Evolutionary conservation across 2,113 vertebrate species (phyloP).

Genomic region (Trinectes maculatus): DNA sequence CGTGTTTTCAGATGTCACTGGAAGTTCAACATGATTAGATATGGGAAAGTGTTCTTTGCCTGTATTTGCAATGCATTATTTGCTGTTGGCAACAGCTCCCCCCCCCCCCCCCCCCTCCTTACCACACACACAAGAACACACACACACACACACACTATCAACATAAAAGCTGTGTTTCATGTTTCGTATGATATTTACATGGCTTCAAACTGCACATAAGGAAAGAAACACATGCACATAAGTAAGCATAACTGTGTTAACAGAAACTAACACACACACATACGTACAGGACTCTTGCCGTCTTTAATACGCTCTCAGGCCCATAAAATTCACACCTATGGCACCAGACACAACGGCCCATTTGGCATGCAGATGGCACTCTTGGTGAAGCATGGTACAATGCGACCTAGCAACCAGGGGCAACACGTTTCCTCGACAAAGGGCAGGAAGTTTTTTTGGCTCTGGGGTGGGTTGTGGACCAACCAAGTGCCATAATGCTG

Average conservation of each 20-base stretch:
- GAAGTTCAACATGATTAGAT: constrained; percentile 80
- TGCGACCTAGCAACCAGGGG: constrained; percentile 76
- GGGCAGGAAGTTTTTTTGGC: constrained; percentile 74
- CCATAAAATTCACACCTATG: constrained; percentile 71
- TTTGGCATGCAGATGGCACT: constrained; percentile 79
- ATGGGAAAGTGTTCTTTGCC: constrained; percentile 59
- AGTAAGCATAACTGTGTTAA: not conserved
- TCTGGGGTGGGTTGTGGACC: constrained; percentile 54
- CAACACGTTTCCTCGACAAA: constrained; percentile 76
- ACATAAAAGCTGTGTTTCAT: constrained; percentile 43
- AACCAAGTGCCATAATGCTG: constrained; percentile 70
- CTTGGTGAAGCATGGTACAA: constrained; percentile 74
- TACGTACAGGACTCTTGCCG: constrained; percentile 43
- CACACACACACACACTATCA: constrained; percentile 30
- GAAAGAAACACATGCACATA: not conserved
- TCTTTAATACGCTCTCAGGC: constrained; percentile 51
- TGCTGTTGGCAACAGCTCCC: constrained; percentile 24
- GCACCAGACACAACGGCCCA: constrained; percentile 68
- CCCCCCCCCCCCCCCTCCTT: too few species aligned
- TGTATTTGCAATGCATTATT: constrained; percentile 55
- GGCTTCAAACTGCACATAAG: not conserved
- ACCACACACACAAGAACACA: too few species aligned
- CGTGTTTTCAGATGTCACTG: constrained; percentile 73
- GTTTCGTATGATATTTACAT: constrained; percentile 18
- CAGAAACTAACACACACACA: not conserved